Base-by-base conservation (phyloP, 2,888 invertebrate species). In the Liodrosophila aerea region DNA sequence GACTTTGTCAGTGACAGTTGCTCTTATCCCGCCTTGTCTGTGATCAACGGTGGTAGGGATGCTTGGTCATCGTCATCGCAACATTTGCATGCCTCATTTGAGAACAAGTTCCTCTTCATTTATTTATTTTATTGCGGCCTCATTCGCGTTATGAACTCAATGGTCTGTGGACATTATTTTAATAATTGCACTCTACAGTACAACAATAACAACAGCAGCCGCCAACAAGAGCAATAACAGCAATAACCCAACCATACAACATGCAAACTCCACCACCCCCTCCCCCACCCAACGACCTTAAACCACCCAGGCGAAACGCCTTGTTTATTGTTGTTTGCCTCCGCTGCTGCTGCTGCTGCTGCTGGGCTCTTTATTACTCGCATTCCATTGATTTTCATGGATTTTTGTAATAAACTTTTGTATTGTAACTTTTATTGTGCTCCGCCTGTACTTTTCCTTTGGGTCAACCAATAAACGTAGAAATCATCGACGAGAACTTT, bases 111-210 rank as follows among this genome's bases (percentile, higher is more conserved):
- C 72, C 82, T 81, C 80, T 86, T 86, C 85, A 83, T 87, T 88
- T 88, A 88, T 88, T 88, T 88, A 88, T 87, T 88, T 88, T 88
- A 88, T 86, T 88, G 88, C 88, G 88, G 87, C 87, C 88, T 87
- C 88, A 85, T 85, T 88, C 87, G 86, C 83, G 88, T 88, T 87
- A 88, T 85, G 87, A 85, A 81, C 78, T 87, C 87, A 88, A 88
- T 88, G 87, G 86, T 66, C 87, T 86, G 85, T 87, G 83, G 72
- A 78, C 78, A 81, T 76, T 80, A 87, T 87, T 87, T 85, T 85
- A 76, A 86, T 88, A 88, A 88, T 87, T 88, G 85, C 74, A 74
- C 67, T 70, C 57, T 43, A 57, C 76, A 64, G 59, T 61, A 74
- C 58, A 18, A 62, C 63, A 74, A 61, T 18, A 63, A 47, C 47